phyloP scores from a whole-genome alignment of 2,888 invertebrate species.

The Lucinisca nassula region DNA sequence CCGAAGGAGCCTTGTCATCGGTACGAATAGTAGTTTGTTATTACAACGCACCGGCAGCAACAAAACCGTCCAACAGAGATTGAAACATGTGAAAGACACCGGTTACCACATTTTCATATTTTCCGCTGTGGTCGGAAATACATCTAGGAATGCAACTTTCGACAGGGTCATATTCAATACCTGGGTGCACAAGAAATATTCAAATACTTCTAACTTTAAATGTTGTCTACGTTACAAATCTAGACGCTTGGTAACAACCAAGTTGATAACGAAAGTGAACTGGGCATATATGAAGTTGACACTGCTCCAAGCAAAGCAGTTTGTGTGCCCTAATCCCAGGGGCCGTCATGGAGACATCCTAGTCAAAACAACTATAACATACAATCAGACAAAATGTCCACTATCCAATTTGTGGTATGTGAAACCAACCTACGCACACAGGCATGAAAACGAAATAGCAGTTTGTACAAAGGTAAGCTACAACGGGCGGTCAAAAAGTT shows the following conservation, averaged over 20 bases:
- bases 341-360: background rate
- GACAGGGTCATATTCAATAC: constrained; percentile 45
- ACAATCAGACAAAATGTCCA: constrained; percentile 25
- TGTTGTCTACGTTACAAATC: constrained; percentile 54
- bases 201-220: constrained; percentile 18
- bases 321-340: constrained; percentile 41
- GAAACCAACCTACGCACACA: constrained; percentile 35
- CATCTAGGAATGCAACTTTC: constrained; percentile 31
- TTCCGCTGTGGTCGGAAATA: constrained; percentile 59
- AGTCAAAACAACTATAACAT: constrained; percentile 20
- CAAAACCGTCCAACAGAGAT: background rate
- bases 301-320: constrained; percentile 45
- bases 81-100: constrained; percentile 41
- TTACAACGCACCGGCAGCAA: background rate
- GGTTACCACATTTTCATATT: constrained; percentile 45
- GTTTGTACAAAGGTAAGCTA: constrained; percentile 64
- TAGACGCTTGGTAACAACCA: constrained; percentile 12
- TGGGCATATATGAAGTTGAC: constrained; percentile 31
- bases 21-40: background rate
- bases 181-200: constrained; percentile 45
- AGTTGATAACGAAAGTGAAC: constrained; percentile 31
- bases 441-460: constrained; percentile 46
- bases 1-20: background rate
- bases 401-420: constrained; percentile 43
- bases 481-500: too few relatives aligned